Base-by-base conservation (phyloP, 2,888 invertebrate genomes). In the Altica lythri region DNA sequence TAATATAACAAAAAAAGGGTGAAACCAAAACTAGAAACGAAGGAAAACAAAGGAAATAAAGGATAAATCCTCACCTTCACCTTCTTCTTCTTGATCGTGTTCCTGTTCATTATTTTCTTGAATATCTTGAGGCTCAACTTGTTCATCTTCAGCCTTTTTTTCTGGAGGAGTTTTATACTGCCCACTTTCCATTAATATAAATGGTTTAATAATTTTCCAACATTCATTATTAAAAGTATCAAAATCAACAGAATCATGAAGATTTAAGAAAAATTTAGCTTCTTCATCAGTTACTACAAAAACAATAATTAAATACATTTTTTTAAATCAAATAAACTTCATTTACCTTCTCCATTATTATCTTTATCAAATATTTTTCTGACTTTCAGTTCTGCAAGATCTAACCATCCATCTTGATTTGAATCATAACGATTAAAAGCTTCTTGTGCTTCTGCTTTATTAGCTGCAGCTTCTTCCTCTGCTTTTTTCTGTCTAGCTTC, bases 281-380 rank as follows among this genome's bases (percentile, higher is more conserved):
- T 98, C 97, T 53, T 95, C 95, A 16, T 86, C 86, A 54, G 89
- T 85, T 10, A 98, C 92, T 75, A 44, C 22, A 19, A 27, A 27
- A 27, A 27, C 6, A 6, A 8, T 27, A 35, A 35, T 6, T 16
- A 5, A 14, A 14, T 35, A n/a, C 9, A 13, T 27, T 10, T 25
- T 22, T 10, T 13, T 14, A 13, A 29, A 35, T 10, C 3, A 34
- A 44, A n/a, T n/a, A 44, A 4, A 27, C 6, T 3, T 9, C 18
- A 29, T 34, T 53, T 64, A 74, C 75, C 74, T 66, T 83, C 83
- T 5, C 95, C 96, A 80, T 96, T 89, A 56, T 86, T 85, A 76
- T 98, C 89, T 65, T 86, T 88, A 78, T 98, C 98, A 78, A 98
- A 92, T 37, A 85, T 86, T 67, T 82, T 80, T 53, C 86, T 84